Base-by-base conservation (phyloP, 2,888 invertebrate genomes). In the Gymnosoma rotundatum region DNA sequence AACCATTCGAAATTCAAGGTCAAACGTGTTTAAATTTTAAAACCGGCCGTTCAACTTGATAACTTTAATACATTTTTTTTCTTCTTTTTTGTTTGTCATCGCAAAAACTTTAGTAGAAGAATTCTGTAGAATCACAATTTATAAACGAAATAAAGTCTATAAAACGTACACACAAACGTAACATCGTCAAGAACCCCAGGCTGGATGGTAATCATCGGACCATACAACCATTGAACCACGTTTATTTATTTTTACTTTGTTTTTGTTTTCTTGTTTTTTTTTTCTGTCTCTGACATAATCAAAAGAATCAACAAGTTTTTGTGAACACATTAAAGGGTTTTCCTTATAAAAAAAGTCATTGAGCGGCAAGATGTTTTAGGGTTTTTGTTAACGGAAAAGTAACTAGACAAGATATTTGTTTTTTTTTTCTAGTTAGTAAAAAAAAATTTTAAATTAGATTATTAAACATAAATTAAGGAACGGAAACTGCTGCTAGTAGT, bases 11-110 rank as follows among this genome's bases (percentile, higher is more conserved):
- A 78, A 85, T 85, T 85, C 83, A 85, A 85, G 85, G 85, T 85
- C 85, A 83, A 84, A 76, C 82, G 67, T 85, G 82, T 85, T 83
- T 67, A 73, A 76, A 85, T 85, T 85, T 79, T 72, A 69, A 85
- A 85, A 85, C 83, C 72, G 85, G 82, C 85, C 85, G 85, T 85
- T 85, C 85, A 85, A 85, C 85, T 83, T 83, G 82, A 75, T 82
- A 85, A 85, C 83, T 82, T 85, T 80, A 80, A 67, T 76, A 74
- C 72, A 48, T 75, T 67, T 69, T 58, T 73, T 56, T 61, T 63
- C 0, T 25, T 25, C 25, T 21, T 45, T 63, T 63, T 21, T 42
- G 20, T n/a, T 14, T 81, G 42, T 70, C 66, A 78, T 80, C 80
- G 38, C 80, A 52, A 52, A 32, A 8, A 38, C 21, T 70, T 75